A percentile compares a stretch with the other conserved stretches of the same genome.
Conservation (phyloP, 92 coral and sea anemone genomes). For the Porites rus region DNA sequence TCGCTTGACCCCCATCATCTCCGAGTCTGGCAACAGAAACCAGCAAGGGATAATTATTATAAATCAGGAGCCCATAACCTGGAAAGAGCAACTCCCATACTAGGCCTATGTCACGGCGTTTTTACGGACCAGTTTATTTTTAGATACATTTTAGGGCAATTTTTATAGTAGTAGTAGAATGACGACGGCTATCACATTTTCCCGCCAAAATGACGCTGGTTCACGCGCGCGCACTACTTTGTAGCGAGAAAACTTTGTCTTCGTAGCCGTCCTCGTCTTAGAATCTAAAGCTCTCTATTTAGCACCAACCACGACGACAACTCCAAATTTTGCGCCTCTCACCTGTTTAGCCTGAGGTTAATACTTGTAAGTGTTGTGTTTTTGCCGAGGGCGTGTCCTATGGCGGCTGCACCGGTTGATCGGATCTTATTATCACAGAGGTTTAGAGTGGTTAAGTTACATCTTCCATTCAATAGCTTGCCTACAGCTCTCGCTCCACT, state of each 20-base stretch:
- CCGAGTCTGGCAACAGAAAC: conserved; percentile 73
- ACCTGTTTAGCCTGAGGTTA: conserved; percentile 91
- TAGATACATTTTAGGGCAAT: too few relatives aligned
- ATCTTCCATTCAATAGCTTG: conserved; percentile 93
- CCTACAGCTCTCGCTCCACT: conserved; percentile 99
- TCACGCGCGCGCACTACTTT: too few relatives aligned
- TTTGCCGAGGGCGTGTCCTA: conserved; percentile 93
- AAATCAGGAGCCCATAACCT: too few relatives aligned
- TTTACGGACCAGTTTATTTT: too few relatives aligned
- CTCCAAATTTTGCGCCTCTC: not conserved
- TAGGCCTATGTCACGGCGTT: too few relatives aligned
- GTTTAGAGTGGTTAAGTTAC: conserved; percentile 77
- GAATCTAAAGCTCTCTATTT: not conserved
- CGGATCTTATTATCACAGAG: conserved; percentile 91
- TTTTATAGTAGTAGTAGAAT: too few relatives aligned
- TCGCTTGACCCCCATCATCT: conserved; percentile 94
- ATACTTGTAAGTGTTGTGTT: conserved; percentile 76
- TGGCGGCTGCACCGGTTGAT: conserved; percentile 92
- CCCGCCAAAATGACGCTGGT: too few relatives aligned
- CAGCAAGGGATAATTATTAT: not conserved
- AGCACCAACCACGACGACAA: too few relatives aligned
- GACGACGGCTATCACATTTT: too few relatives aligned
- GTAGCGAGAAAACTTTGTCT: too few relatives aligned
- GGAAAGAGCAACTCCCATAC: too few relatives aligned
- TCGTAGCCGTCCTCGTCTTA: too few relatives aligned